Percentiles rank a stretch among this genome's conserved stretches.
Evolutionary conservation across 2,888 invertebrate species (phyloP).

Genomic region (Mesorhabditis belari): DNA sequence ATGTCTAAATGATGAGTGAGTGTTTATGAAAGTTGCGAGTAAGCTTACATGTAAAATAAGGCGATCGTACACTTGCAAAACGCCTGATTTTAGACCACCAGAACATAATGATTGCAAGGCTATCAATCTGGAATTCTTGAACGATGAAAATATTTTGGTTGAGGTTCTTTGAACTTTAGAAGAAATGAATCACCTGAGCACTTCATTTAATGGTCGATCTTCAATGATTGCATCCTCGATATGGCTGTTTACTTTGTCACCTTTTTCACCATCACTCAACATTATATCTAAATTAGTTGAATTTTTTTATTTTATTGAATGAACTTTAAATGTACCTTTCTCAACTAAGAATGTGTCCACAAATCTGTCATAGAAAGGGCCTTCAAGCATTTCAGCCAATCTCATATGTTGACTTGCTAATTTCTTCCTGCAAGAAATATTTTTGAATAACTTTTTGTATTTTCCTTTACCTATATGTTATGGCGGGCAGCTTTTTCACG

Average conservation of each 20-base stretch:
- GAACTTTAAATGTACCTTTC: slow-evolving; percentile 7
- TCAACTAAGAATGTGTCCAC: slow-evolving; percentile 15
- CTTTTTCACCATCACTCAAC: slow-evolving; percentile 5
- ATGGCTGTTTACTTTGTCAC: slow-evolving; percentile 74
- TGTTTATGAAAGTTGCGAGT: not conserved
- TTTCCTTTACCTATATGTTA: not conserved
- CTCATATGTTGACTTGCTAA: slow-evolving; percentile 21
- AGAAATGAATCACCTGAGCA: slow-evolving; percentile 12
- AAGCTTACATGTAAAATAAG: slow-evolving; percentile 25
- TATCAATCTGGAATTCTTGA: slow-evolving; percentile 68
- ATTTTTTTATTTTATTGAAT: no score
- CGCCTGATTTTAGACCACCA: slow-evolving; percentile 83
- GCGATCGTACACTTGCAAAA: slow-evolving; percentile 64
- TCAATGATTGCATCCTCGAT: slow-evolving; percentile 83
- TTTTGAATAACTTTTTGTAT: no score
- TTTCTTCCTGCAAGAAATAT: slow-evolving; percentile 15
- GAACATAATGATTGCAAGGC: slow-evolving; percentile 86
- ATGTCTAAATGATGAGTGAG: slow-evolving; percentile 28
- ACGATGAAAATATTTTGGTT: slow-evolving; percentile 53
- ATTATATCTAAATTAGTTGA: not conserved
- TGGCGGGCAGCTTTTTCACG: not conserved
- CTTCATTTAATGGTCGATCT: slow-evolving; percentile 18
- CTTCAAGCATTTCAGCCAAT: slow-evolving; percentile 24
- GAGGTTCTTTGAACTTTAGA: not conserved
- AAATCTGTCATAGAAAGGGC: slow-evolving; percentile 17